Conservation (phyloP, 2,797 vertebrate genomes). For the Darevskia mixta region DNA sequence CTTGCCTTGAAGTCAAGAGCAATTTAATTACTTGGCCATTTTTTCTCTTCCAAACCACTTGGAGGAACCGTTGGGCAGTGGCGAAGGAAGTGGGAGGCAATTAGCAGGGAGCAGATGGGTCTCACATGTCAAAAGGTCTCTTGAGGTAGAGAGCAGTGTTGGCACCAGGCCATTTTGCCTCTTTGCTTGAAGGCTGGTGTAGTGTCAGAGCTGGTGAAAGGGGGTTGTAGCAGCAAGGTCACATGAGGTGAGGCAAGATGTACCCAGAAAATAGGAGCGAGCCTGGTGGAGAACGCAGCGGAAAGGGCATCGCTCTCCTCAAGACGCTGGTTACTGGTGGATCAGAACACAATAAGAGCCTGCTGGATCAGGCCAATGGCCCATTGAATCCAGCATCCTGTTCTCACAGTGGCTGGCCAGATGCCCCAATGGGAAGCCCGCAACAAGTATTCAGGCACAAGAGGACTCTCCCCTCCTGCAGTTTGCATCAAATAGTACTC, state of each 20-base stretch:
- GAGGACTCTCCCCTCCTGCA: too few relatives aligned
- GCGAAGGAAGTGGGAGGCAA: background rate
- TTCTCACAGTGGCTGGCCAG: too few relatives aligned
- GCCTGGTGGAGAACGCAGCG: background rate
- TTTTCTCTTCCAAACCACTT: fast-evolving
- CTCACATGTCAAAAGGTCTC: too few relatives aligned
- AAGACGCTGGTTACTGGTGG: too few relatives aligned
- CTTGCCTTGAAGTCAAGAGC: background rate
- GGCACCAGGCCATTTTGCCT: background rate
- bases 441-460: too few relatives aligned
- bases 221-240: background rate
- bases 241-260: background rate
- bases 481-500: too few relatives aligned
- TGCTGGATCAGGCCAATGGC: too few relatives aligned
- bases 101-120: background rate
- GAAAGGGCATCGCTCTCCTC: background rate
- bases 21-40: conserved; percentile 20
- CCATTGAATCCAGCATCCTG: too few relatives aligned
- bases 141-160: background rate
- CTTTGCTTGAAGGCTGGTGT: background rate
- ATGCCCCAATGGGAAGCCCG: too few relatives aligned
- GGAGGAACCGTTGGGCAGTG: background rate
- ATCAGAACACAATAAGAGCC: too few relatives aligned
- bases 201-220: background rate
- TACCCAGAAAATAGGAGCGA: background rate